phyloP scores from a whole-genome alignment of 2,797 vertebrate genomes.

The Pseudochirops corinnae region DNA sequence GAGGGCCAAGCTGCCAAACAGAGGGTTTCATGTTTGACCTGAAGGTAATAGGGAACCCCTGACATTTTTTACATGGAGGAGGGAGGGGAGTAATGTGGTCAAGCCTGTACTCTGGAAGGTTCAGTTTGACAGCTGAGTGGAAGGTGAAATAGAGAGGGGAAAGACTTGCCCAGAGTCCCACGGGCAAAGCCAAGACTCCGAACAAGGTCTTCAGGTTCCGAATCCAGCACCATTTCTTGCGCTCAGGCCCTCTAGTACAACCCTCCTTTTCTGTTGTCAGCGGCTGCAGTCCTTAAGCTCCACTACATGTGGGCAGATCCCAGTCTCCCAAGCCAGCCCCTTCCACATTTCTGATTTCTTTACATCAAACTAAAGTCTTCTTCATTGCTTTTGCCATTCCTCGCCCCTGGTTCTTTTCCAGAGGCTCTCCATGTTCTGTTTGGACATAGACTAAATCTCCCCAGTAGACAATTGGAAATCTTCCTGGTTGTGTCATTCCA shows the following conservation, averaged over 20 bases:
- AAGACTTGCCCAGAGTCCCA: too few relatives aligned
- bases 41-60: not conserved
- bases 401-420: not conserved
- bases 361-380: not conserved
- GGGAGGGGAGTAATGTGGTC: too few relatives aligned
- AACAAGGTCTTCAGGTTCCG: not conserved
- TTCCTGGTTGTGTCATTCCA: not conserved
- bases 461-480: not conserved
- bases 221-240: too few relatives aligned
- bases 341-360: not conserved
- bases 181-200: not conserved
- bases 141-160: not conserved
- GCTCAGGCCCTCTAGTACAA: too few relatives aligned
- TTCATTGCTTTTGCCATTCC: not conserved
- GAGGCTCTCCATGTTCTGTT: not conserved
- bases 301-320: not conserved
- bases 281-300: not conserved
- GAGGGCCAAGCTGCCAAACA: not conserved
- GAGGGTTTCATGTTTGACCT: not conserved
- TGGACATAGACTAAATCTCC: not conserved
- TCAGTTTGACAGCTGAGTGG: not conserved
- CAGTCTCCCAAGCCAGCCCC: not conserved
- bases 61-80: not conserved
- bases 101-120: not conserved
- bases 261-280: not conserved